Conservation (phyloP, 1,140 invertebrate species). For the Acromyrmex charruanus region DNA sequence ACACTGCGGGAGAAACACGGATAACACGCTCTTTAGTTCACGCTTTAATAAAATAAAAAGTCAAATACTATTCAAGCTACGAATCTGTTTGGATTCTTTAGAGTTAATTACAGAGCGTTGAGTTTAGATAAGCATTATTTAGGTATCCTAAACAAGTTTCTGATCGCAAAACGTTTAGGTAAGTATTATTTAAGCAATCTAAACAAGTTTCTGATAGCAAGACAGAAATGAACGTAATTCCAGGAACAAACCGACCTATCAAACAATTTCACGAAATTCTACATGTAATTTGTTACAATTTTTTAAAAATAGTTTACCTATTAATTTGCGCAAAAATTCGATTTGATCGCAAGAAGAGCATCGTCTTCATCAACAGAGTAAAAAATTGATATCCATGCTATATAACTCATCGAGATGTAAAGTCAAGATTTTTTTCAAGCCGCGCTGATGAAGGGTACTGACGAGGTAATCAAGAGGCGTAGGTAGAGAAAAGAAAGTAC, state of each 20-base stretch:
- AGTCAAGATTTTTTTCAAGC: background rate
- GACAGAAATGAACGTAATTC: background rate
- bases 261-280: background rate
- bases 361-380: slow-evolving; percentile 21
- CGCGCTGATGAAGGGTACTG: background rate
- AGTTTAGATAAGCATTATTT: background rate
- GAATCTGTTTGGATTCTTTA: slow-evolving; percentile 6
- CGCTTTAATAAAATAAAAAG: slow-evolving; percentile 1
- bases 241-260: background rate
- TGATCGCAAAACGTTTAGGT: background rate
- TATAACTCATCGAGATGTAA: background rate
- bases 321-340: background rate
- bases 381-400: slow-evolving; percentile 6
- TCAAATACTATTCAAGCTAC: background rate
- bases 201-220: background rate
- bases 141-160: background rate
- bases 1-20: slow-evolving; percentile 10
- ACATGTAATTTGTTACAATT: background rate
- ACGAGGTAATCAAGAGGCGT: background rate
- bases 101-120: background rate
- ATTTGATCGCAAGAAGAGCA: background rate
- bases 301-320: background rate
- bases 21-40: slow-evolving; percentile 28
- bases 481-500: background rate
- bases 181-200: background rate